These are phyloP conservation scores for Atethmia centrago DNA, from an alignment of 2,888 invertebrate species.

Conservation along the genomic window DNA sequence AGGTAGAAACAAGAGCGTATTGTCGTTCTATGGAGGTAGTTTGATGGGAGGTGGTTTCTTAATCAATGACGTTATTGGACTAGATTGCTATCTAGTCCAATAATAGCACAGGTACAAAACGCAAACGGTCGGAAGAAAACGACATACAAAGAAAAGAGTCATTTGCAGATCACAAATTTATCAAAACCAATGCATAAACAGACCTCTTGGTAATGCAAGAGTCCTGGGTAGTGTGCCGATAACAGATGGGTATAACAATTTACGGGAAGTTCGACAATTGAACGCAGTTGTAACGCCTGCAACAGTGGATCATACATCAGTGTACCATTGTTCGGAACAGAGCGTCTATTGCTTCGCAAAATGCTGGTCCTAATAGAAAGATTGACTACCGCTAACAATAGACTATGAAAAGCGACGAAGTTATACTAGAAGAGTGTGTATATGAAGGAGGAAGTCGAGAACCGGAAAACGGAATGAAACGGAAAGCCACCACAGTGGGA, in stretches of 20 bases:
- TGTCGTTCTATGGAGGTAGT: not conserved
- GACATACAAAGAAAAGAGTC: not conserved
- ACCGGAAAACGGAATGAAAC: slow-evolving; percentile 6
- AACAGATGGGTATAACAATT: not conserved
- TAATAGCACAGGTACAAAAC: not conserved
- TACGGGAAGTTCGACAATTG: slow-evolving; percentile 25
- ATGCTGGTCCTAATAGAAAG: slow-evolving; percentile 40
- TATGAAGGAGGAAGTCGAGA: not conserved
- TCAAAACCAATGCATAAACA: not conserved
- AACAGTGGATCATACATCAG: slow-evolving; percentile 6
- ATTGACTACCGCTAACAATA: slow-evolving; percentile 39
- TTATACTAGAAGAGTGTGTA: not conserved
- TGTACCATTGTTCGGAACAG: slow-evolving; percentile 19
- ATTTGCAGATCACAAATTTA: not conserved
- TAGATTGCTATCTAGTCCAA: too few species aligned
- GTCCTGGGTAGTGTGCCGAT: not conserved
- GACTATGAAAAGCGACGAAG: not conserved
- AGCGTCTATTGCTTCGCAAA: slow-evolving; percentile 22
- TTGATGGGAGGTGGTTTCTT: not conserved
- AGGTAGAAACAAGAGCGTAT: slow-evolving; percentile 10
- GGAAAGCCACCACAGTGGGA: not conserved
- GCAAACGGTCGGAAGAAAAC: not conserved
- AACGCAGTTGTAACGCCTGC: slow-evolving; percentile 15
- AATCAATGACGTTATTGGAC: not conserved
- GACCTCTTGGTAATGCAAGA: not conserved